Conservation (phyloP, 2,797 vertebrate species). For the Eleutherodactylus coqui region DNA sequence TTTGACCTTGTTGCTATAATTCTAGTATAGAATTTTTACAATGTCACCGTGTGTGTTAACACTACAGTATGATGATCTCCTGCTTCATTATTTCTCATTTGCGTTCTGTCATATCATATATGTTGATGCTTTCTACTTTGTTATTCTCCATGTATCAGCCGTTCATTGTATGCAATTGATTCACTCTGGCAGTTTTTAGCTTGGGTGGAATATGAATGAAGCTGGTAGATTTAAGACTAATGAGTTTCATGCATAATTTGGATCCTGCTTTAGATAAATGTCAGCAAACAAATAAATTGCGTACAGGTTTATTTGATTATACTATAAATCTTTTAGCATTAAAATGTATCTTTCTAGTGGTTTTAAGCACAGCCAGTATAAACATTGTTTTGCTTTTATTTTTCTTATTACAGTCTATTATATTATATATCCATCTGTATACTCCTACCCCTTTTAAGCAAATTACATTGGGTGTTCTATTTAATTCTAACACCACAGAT, state of each 20-base stretch:
- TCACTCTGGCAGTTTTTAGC: constrained; percentile 28
- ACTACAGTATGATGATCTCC: neutral
- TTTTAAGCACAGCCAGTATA: constrained; percentile 24
- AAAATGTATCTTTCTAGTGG: constrained; percentile 4
- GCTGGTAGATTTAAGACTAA: constrained; percentile 48
- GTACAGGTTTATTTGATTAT: constrained; percentile 49
- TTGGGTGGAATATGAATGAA: constrained; percentile 56
- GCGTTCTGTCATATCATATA: constrained; percentile 18
- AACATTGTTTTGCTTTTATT: constrained; percentile 1
- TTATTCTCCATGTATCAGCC: constrained; percentile 15
- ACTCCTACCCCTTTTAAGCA: constrained; percentile 4
- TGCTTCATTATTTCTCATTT: neutral
- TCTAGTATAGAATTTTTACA: constrained; percentile 33
- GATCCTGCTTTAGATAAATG: constrained; percentile 57
- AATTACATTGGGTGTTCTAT: constrained; percentile 26
- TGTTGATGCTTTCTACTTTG: neutral
- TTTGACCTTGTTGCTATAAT: constrained; percentile 47
- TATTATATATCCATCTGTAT: constrained; percentile 14
- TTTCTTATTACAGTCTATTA: neutral
- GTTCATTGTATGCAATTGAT: constrained; percentile 37
- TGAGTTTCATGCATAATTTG: constrained; percentile 56
- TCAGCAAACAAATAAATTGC: constrained; percentile 55
- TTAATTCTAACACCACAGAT: constrained; percentile 28
- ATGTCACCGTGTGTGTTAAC: neutral
- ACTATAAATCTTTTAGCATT: constrained; percentile 59